Evolutionary conservation across 2,888 invertebrate genomes (phyloP), one percentile per base, ranked within the genome.

Genomic region (Sinopyrophorus schimmeli): DNA sequence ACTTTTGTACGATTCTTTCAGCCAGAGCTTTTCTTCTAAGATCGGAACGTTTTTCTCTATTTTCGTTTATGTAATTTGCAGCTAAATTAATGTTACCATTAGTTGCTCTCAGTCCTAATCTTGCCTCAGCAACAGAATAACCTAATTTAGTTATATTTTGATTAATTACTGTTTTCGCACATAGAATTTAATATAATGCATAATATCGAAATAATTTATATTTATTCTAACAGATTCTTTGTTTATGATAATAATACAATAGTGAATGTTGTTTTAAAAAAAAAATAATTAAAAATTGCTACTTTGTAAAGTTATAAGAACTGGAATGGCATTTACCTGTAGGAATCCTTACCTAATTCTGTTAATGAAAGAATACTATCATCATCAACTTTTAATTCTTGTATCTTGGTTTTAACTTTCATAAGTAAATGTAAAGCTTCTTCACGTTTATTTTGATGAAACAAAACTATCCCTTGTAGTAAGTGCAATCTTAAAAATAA

Each of bases 401-500:
- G 73, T n/a, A 90, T 70, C 61, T 90, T 89, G 0, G 62, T 54
- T 60, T 86, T 81, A 0, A 86, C 88, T 54, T 77, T 73, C 14
- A 76, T 75, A 0, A 92, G 74, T 23, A 86, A 72, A 1, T 69
- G 66, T 28, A 74, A 74, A 0, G 90, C 86, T 44, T 84, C 83
- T 0, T 74, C 70, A 0, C 85, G 74, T 47, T 79, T 80, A 68
- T 89, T 87, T 71, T 87, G 84, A 67, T 91, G 89, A 65, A 85
- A 92, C 0, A 84, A 76, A 14, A 89, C 82, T 42, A 92, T 84
- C 3, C 86, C 90, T 73, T 92, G 89, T 37, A 92, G 75, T 37
- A 92, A 70, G 72, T 90, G 87, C 10, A 92, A 75, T 1, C 91
- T 79, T 81, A 90, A 83, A 49, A 89, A 78, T 6, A 92, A 70